phyloP scores from a whole-genome alignment of 2,888 invertebrate genomes.

The Stenodera caucasica region DNA sequence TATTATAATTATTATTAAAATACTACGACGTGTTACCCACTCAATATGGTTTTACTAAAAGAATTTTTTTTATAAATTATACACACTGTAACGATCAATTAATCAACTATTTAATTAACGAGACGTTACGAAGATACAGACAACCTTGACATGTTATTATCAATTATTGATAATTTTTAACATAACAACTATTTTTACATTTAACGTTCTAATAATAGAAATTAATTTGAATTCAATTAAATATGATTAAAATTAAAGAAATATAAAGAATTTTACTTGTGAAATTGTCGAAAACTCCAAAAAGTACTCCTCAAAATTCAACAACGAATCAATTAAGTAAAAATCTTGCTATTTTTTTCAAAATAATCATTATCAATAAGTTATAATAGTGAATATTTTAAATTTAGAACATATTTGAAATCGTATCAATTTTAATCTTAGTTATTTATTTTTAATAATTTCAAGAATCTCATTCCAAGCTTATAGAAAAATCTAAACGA shows the following conservation, averaged over 20 bases:
- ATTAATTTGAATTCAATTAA: too few relatives aligned
- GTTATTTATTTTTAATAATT: neutral
- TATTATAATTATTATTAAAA: constrained; percentile 2
- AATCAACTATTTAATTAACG: neutral
- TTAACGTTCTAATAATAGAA: neutral
- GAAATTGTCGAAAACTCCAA: too few relatives aligned
- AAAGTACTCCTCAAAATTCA: too few relatives aligned
- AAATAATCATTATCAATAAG: too few relatives aligned
- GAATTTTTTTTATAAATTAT: neutral
- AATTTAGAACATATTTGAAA: neutral
- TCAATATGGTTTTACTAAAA: constrained; percentile 9
- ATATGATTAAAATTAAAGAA: too few relatives aligned
- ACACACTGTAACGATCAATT: neutral
- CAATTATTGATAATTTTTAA: neutral
- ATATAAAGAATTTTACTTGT: too few relatives aligned
- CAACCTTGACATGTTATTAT: neutral
- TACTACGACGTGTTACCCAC: constrained; percentile 25
- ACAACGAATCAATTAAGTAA: too few relatives aligned
- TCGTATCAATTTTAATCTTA: neutral
- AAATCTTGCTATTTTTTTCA: too few relatives aligned
- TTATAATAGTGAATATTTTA: too few relatives aligned
- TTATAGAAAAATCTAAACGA: too few relatives aligned
- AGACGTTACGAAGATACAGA: neutral
- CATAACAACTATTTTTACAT: neutral
- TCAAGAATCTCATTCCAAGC: too few relatives aligned